Evolutionary conservation across 2,888 invertebrate species (phyloP).

Genomic region (Hydroisotoma schaefferi): DNA sequence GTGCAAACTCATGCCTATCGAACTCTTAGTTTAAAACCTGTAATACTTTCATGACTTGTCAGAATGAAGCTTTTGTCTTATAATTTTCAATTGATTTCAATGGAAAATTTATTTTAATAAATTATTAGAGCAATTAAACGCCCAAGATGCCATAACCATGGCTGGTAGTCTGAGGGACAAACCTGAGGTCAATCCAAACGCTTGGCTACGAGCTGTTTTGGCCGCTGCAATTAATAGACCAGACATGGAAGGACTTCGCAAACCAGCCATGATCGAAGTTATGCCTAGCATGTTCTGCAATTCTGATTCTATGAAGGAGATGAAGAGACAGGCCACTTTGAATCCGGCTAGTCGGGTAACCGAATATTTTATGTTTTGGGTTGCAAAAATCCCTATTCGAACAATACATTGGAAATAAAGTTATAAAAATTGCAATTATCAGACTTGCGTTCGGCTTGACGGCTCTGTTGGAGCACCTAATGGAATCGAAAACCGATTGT

Average conservation of each 20-base stretch:
- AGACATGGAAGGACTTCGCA: slow-evolving; percentile 26
- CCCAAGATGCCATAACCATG: slow-evolving; percentile 31
- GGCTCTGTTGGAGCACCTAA: slow-evolving; percentile 30
- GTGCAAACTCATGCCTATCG: background rate
- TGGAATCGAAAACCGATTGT: slow-evolving; percentile 27
- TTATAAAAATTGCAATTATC: background rate
- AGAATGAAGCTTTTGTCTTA: no score
- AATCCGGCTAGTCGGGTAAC: background rate
- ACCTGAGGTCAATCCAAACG: slow-evolving; percentile 30
- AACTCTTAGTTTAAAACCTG: background rate
- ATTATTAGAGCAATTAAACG: slow-evolving; percentile 24
- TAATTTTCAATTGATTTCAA: no score
- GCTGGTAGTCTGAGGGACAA: slow-evolving; percentile 33
- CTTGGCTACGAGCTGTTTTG: slow-evolving; percentile 28
- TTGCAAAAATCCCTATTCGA: background rate
- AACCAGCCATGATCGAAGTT: slow-evolving; percentile 31
- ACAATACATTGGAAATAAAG: background rate
- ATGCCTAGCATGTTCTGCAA: slow-evolving; percentile 21
- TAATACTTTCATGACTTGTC: no score
- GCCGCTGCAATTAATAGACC: slow-evolving; percentile 19
- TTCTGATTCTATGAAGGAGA: background rate
- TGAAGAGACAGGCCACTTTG: slow-evolving; percentile 3
- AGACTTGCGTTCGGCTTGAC: slow-evolving; percentile 27
- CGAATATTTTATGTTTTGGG: background rate
- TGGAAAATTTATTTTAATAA: no score